Evolutionary conservation across 2,113 vertebrate genomes (phyloP), one percentile per base, ranked within the genome.

Genomic region (Takifugu bimaculatus): DNA sequence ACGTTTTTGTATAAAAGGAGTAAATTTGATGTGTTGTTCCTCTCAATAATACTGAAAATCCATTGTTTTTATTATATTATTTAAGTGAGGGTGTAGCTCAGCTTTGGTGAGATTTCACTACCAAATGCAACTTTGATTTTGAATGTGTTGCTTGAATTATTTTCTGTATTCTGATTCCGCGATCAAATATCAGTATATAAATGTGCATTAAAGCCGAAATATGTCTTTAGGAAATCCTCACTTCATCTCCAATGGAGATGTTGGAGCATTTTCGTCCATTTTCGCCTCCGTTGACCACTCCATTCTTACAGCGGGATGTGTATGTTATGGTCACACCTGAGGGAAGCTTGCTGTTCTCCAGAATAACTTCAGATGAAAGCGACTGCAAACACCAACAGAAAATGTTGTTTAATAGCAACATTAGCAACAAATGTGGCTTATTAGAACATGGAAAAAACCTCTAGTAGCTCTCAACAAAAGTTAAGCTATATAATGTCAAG

Each of bases 191-290:
- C 3, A 29, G 3, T 29, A 5, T 29, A 29, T 29, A 45, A 3
- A 45, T 45, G 14, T 5, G 14, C 43, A 45, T 14, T 13, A 47
- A 13, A 4, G 45, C 12, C 15, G 45, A 6, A 7, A 12, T n/a
- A 2, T 1, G 2, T n/a, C 5, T 9, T 47, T 4, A 57, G 39
- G 11, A 0, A 26, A 6, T 35, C 57, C 82, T 79, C 60, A 98
- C 97, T 93, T 96, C 92, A 75, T 98, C 97, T 64, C 96, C 96
- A 5, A 99, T 97, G 54, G 96, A 98, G 86, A 99, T 98, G 73
- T 98, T 98, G 26, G 94, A 97, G 74, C 97, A 99, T 69, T 95
- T 98, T 29, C 96, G 91, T 78, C 97, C 97, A 62, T 91, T 92
- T 78, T 99, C 96, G 13, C 94, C 95, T 20, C 92, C 93, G 10